These are phyloP conservation scores for Alligator mississippiensis DNA, from an alignment of 2,113 vertebrate genomes.

Conservation along the genomic window DNA sequence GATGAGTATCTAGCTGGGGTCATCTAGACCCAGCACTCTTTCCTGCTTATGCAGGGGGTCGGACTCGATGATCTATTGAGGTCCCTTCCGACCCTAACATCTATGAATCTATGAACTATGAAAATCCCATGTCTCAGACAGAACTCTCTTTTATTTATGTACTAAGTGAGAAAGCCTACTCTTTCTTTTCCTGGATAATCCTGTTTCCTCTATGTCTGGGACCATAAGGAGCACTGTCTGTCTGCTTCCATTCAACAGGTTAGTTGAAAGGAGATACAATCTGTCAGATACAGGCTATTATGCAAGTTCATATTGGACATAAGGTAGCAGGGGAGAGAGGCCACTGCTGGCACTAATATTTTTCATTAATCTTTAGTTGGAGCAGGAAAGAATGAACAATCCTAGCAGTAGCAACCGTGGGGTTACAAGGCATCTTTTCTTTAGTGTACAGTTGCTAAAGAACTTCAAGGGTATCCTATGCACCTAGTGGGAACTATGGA, in stretches of 20 bases:
- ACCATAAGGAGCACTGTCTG: neutral
- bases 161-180: neutral
- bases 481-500: neutral
- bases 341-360: neutral
- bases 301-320: neutral
- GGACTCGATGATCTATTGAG: no score
- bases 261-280: neutral
- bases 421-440: neutral
- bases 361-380: neutral
- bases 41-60: no score
- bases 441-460: neutral
- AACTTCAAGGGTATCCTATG: neutral
- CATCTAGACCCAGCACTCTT: no score
- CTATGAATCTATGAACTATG: no score
- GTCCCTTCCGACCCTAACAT: no score
- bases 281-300: neutral
- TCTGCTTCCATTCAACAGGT: neutral
- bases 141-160: neutral
- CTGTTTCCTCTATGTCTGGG: neutral
- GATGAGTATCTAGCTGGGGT: no score
- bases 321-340: neutral
- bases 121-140: neutral
- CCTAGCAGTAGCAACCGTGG: neutral
- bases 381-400: neutral
- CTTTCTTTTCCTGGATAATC: neutral